Conservation (phyloP, 2,888 invertebrate genomes). For the Opisthograptis luteolata region DNA sequence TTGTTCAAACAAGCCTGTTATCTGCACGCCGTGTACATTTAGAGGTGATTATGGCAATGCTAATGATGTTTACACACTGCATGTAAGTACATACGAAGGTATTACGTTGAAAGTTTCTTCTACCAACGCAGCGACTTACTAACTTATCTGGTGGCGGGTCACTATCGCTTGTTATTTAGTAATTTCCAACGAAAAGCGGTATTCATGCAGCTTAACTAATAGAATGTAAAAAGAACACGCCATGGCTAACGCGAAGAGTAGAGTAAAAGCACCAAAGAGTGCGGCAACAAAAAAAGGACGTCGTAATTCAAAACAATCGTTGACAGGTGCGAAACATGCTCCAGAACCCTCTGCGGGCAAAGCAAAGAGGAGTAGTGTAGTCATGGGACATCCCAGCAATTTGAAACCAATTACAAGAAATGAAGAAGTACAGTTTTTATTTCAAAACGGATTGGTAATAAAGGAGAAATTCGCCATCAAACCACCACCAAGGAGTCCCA, state of each 20-base stretch:
- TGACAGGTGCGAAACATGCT: constrained; percentile 53
- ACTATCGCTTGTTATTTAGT: constrained; percentile 55
- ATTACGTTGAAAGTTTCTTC: constrained; percentile 52
- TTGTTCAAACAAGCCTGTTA: constrained; percentile 78
- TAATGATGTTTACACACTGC: constrained; percentile 70
- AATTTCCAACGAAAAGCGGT: constrained; percentile 44
- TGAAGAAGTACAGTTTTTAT: constrained; percentile 49
- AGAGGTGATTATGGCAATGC: constrained; percentile 76
- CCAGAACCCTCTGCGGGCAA: constrained; percentile 36
- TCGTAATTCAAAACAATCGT: constrained; percentile 59
- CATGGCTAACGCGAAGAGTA: constrained; percentile 77
- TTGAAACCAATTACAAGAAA: constrained; percentile 45
- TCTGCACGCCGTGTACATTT: constrained; percentile 67
- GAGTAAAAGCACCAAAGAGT: constrained; percentile 63
- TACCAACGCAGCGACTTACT: constrained; percentile 55
- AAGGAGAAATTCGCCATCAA: constrained; percentile 41
- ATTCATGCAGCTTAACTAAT: constrained; percentile 62
- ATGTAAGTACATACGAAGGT: constrained; percentile 67
- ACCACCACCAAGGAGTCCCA: constrained; percentile 17
- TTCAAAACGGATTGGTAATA: constrained; percentile 52
- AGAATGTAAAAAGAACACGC: constrained; percentile 46
- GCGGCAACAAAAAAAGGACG: constrained; percentile 50
- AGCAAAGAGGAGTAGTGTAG: constrained; percentile 38
- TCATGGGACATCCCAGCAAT: constrained; percentile 47
- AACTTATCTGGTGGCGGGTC: constrained; percentile 72